Base-by-base conservation (phyloP, 2,797 vertebrate genomes). In the Sebastes cheni region DNA sequence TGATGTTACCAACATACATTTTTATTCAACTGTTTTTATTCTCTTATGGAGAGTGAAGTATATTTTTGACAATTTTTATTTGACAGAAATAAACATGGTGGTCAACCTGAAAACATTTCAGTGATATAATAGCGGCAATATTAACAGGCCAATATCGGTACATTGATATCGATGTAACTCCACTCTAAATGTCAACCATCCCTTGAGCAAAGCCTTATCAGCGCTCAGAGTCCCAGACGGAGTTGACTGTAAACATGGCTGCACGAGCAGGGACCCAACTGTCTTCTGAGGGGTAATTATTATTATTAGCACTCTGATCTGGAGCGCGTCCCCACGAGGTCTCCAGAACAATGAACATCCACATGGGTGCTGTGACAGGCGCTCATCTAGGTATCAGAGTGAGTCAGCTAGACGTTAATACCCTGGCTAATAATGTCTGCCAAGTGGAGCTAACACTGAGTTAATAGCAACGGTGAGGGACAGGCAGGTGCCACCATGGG, bases 391-490 rank as follows among this genome's bases (percentile, higher is more conserved):
- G 88, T 93, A 94, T 93, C 95, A 96, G 94, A 60, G 95, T 94
- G 95, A 95, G 95, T 94, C 94, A 91, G 93, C 94, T 77, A 90
- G 91, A 89, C 86, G 60, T 84, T 94, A 93, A 95, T 95, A 93
- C 91, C 92, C 85, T 88, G 88, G 94, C 93, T 95, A 94, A 93
- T 95, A 96, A 96, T 89, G 91, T 93, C 92, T 95, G 94, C 86
- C 84, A 94, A 94, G 93, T 89, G 93, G 94, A 93, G 91, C 93
- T 88, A 90, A 89, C 77, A 78, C 85, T 2, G 72, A 79, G 88
- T 81, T 93, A 93, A 94, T 91, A 81, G 86, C 77, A 39, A 86
- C 72, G 75, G 84, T 86, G 81, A 79, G 93, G 91, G 92, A 91
- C 86, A 27, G 81, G 68, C 56, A 61, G 82, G 78, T 46, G 86